Base-by-base conservation (phyloP, 2,113 vertebrate genomes). In the Naja naja region DNA sequence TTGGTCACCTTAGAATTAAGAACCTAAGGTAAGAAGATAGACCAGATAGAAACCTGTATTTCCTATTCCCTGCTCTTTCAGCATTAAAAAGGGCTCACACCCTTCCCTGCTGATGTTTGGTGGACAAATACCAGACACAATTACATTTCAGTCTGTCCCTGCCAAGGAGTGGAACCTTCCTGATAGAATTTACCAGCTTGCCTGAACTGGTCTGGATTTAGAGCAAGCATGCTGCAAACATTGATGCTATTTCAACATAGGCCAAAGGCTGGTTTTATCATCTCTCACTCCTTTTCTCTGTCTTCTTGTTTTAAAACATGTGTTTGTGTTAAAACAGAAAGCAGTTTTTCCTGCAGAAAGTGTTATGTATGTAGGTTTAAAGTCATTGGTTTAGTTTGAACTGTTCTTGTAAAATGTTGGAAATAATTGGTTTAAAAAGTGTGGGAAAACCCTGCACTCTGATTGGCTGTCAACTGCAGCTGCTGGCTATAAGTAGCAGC, bases 271-370 rank as follows among this genome's bases (percentile, higher is more conserved):
- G 23, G 4, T 16, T 27, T 74, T 49, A 54, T 11, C 54, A 74
- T 91, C 90, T 96, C 52, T 93, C 87, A 89, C 81, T 69, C 49
- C 4, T 12, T 81, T 47, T 5, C 74, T 23, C 74, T 43, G 3
- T 43, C 69, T 39, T 81, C 69, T 81, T 0, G 91, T 96, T 74
- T 93, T 54, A 34, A 22, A 6, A 88, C 47, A 64, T 93, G 94
- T 88, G n/a, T 47, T 60, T 86, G 95, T 94, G 91, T 39, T 93
- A 93, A 95, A 97, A 91, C 95, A 94, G 92, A 95, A 54, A 95
- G 91, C 89, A 64, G 88, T 89, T 94, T 55, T 64, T 43, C 1
- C 92, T 95, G 81, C 55, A 95, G 27, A 96, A 94, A 89, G 47
- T n/a, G n/a, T n/a, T n/a, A n/a, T n/a, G n/a, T n/a, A n/a, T n/a